phyloP scores from a whole-genome alignment of 2,113 vertebrate species.

The Heptranchias perlo region DNA sequence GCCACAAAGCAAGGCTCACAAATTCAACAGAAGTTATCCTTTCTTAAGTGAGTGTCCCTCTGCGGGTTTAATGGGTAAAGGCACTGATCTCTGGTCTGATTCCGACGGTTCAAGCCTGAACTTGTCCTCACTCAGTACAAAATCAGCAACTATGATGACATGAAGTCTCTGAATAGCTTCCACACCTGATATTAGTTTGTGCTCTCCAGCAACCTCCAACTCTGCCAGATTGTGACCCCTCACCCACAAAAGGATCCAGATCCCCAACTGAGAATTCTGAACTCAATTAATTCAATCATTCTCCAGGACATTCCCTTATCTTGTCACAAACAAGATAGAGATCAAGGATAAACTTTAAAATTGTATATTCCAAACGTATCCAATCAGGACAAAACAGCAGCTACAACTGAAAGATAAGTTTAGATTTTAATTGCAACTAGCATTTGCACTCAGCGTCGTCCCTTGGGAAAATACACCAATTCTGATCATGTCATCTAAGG shows the following conservation, averaged over 20 bases:
- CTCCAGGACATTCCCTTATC: neutral
- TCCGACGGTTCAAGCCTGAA: neutral
- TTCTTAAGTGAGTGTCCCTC: neutral
- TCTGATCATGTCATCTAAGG: neutral
- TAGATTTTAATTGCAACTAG: neutral
- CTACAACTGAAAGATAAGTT: neutral
- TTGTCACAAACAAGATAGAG: neutral
- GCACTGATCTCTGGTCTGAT: neutral
- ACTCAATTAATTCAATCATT: neutral
- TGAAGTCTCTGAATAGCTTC: neutral
- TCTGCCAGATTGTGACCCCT: neutral
- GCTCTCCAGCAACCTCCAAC: neutral
- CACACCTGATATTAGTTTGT: neutral
- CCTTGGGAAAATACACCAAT: neutral
- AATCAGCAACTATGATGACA: neutral
- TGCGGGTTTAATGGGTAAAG: neutral
- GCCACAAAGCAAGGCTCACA: neutral
- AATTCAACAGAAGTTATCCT: neutral
- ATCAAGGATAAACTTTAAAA: neutral
- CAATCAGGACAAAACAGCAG: neutral
- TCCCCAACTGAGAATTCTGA: neutral
- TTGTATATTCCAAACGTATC: too few species aligned
- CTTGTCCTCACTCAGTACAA: neutral
- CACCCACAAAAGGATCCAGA: neutral
- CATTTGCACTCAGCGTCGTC: neutral